These are phyloP conservation scores for Cromileptes altivelis DNA, from an alignment of 2,113 vertebrate species.

Conservation along the genomic window DNA sequence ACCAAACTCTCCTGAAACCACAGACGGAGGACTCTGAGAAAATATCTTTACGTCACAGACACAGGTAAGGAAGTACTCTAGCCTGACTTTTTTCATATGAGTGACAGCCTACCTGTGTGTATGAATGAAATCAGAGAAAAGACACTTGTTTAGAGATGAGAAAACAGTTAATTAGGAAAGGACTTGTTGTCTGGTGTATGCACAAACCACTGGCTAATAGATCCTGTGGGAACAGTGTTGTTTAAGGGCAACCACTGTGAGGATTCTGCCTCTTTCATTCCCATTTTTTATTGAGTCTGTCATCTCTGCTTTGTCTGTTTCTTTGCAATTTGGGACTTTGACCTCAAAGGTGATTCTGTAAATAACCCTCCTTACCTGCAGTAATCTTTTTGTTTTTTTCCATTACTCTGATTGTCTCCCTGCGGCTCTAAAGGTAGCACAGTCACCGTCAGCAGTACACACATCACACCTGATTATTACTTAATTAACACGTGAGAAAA, in stretches of 20 bases:
- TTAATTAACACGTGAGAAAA: slow-evolving; percentile 63
- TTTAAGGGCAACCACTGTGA: slow-evolving; percentile 10
- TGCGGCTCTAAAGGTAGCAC: slow-evolving; percentile 40
- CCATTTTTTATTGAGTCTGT: neutral
- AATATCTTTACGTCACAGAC: slow-evolving; percentile 43
- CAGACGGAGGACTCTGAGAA: slow-evolving; percentile 60
- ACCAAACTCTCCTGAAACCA: slow-evolving; percentile 51
- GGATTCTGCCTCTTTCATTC: neutral
- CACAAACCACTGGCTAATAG: slow-evolving; percentile 11
- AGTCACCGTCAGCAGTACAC: slow-evolving; percentile 53
- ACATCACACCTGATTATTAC: slow-evolving; percentile 60
- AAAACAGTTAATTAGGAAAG: slow-evolving; percentile 33
- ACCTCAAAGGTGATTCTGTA: slow-evolving; percentile 37
- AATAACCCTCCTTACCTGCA: slow-evolving; percentile 46
- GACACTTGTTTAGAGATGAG: slow-evolving; percentile 11
- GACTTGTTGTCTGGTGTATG: slow-evolving; percentile 24
- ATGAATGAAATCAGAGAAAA: neutral
- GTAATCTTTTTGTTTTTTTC: slow-evolving; percentile 50
- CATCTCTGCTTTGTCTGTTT: slow-evolving; percentile 26
- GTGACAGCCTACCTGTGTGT: slow-evolving; percentile 42
- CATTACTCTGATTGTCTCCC: slow-evolving; percentile 63
- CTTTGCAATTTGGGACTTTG: slow-evolving; percentile 38
- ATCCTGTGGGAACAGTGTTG: slow-evolving; percentile 33
- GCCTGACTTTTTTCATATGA: slow-evolving; percentile 15
- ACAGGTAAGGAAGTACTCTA: slow-evolving; percentile 79